Evolutionary conservation across 2,113 vertebrate species (phyloP), one percentile per base, ranked within the genome.

Genomic region (Coturnix japonica): DNA sequence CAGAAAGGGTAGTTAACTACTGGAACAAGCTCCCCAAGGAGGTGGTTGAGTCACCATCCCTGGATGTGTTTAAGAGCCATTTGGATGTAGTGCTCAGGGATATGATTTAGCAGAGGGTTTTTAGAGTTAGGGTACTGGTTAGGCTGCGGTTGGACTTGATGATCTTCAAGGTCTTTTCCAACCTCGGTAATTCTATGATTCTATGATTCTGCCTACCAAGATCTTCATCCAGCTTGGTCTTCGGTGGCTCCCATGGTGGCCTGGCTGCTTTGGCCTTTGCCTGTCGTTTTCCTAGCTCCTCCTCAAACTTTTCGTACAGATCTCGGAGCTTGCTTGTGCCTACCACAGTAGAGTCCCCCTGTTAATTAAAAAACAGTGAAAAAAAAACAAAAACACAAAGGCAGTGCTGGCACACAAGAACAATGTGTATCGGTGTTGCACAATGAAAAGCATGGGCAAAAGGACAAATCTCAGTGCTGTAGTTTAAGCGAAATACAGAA

Each of bases 331-430:
- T 98, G 90, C 99, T 99, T 67, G 99, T 99, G 47, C 99, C 99
- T 73, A 99, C 99, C 1, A 99, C 99, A 1, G 99, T 99, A 23
- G 99, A 99, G 95, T 99, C 99, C 2, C 99, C 99, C 99, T 99
- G 93, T 93, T 33, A 82, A 89, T n/a, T 39, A 82, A 64, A 81
- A 77, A 61, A 6, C 28, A 54, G 20, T 73, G 66, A 64, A 16
- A 39, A 65, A 12, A 72, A 47, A n/a, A n/a, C n/a, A n/a, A 37
- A 37, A 37, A 7, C 37, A 37, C 19, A 77, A 85, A 81, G 13
- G 64, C 4, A 47, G 14, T 17, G 31, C 35, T 74, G 37, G 75
- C 78, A 70, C 1, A 73, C 4, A 22, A 87, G 69, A 31, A 90
- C 43, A 53, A 60, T 3, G 31, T 1, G 13, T 49, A 89, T 12